phyloP scores from a whole-genome alignment of 1,140 invertebrate species.

The Holcopasites calliopsidis region DNA sequence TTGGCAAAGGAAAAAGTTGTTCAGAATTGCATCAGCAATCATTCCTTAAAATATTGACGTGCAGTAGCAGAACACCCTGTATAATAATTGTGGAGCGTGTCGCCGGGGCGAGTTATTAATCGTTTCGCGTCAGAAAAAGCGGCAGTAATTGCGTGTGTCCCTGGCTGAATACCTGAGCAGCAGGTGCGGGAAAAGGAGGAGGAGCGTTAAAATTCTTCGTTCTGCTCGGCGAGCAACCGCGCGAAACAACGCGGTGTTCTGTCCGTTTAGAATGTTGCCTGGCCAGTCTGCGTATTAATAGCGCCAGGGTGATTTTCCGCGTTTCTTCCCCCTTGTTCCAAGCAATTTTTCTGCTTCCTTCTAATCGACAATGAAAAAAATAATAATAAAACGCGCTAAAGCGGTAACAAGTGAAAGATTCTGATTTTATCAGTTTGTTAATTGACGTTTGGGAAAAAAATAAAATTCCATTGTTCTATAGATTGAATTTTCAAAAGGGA shows the following conservation, averaged over 20 bases:
- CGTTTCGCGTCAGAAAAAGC: constrained; percentile 26
- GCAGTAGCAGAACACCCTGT: too few relatives aligned
- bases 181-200: constrained; percentile 35
- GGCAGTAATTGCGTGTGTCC: constrained; percentile 32
- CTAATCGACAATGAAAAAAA: too few relatives aligned
- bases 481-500: too few relatives aligned
- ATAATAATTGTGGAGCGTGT: constrained; percentile 36
- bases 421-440: too few relatives aligned
- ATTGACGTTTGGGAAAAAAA: too few relatives aligned
- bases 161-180: constrained; percentile 33
- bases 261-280: constrained; percentile 33
- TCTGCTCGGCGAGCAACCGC: constrained; percentile 26
- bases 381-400: too few relatives aligned
- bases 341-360: not conserved
- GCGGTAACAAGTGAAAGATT: too few relatives aligned
- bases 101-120: constrained; percentile 42
- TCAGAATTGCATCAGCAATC: too few relatives aligned
- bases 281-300: constrained; percentile 32
- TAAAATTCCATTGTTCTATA: too few relatives aligned
- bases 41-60: too few relatives aligned
- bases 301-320: constrained; percentile 9
- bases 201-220: constrained; percentile 34
- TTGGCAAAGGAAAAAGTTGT: too few relatives aligned
- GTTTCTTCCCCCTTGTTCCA: not conserved
- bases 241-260: constrained; percentile 33